A percentile compares a stretch with the other conserved stretches of the same genome.
Evolutionary conservation across 1,140 invertebrate species (phyloP).

Genomic region (Onthophagus taurus): DNA sequence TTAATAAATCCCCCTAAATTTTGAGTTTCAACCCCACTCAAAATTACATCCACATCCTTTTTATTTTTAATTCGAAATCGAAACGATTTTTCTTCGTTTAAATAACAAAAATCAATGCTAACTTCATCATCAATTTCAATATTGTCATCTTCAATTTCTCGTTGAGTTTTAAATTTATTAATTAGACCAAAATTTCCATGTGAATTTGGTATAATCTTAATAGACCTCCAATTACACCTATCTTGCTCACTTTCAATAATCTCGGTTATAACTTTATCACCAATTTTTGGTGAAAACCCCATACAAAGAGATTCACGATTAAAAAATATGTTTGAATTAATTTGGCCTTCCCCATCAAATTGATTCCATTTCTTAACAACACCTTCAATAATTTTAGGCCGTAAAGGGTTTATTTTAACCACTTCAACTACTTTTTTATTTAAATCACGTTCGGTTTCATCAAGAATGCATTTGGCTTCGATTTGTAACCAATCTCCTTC

Average conservation of each 20-base stretch:
- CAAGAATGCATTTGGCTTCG: conserved; percentile 45
- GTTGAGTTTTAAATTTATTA: neutral
- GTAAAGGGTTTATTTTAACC: conserved; percentile 43
- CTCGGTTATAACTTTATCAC: conserved; percentile 49
- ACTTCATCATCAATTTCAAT: conserved; percentile 38
- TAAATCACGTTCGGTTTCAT: conserved; percentile 41
- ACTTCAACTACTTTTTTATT: conserved; percentile 48
- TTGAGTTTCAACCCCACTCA: conserved; percentile 20
- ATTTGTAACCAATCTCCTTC: conserved; percentile 56
- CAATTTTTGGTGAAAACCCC: conserved; percentile 44
- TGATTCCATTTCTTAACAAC: conserved; percentile 45
- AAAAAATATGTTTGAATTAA: conserved; percentile 48
- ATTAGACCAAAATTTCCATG: neutral
- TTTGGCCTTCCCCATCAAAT: conserved; percentile 36
- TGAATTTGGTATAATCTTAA: conserved; percentile 40
- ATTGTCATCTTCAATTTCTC: conserved; percentile 22
- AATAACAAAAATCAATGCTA: conserved; percentile 32
- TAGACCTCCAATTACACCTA: conserved; percentile 47
- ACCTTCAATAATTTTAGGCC: conserved; percentile 42
- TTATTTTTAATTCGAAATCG: conserved; percentile 25
- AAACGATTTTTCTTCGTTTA: conserved; percentile 35
- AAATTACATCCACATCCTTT: conserved; percentile 17
- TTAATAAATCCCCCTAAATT: conserved; percentile 23
- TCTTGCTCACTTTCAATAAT: conserved; percentile 59
- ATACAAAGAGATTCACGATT: conserved; percentile 40